Evolutionary conservation across 2,113 vertebrate genomes (phyloP).

Genomic region (Scatophagus argus): DNA sequence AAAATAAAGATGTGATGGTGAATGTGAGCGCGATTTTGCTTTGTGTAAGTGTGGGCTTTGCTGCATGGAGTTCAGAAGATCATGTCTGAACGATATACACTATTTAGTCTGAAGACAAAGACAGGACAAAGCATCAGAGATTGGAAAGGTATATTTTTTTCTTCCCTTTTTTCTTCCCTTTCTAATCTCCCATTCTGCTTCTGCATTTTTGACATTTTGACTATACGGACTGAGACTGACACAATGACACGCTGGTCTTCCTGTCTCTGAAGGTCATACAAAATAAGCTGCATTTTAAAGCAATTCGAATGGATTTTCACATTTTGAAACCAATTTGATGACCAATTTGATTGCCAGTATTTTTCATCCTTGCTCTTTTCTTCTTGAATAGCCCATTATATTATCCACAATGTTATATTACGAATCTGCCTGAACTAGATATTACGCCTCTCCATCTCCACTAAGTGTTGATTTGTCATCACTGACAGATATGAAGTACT

Average conservation of each 20-base stretch:
- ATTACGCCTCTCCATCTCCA: background rate
- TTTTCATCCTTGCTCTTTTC: slow-evolving; percentile 6
- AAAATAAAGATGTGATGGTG: background rate
- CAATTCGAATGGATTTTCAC: slow-evolving; percentile 20
- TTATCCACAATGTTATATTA: background rate
- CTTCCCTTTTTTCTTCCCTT: background rate
- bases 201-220: slow-evolving; percentile 9
- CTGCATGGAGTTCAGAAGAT: slow-evolving; percentile 81
- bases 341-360: background rate
- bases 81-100: slow-evolving; percentile 79
- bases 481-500: background rate
- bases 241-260: background rate
- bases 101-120: slow-evolving; percentile 82
- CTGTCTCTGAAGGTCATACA: slow-evolving; percentile 1
- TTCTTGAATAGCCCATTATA: background rate
- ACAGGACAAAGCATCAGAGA: slow-evolving; percentile 84
- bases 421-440: slow-evolving; percentile 7
- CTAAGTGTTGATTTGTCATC: slow-evolving; percentile 6
- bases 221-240: background rate
- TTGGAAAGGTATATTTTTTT: slow-evolving; percentile 78
- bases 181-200: background rate
- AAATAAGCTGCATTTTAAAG: slow-evolving; percentile 18
- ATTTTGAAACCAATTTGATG: slow-evolving; percentile 10
- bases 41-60: slow-evolving; percentile 73
- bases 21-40: background rate